These are phyloP conservation scores for Formicarius rufipectus DNA, from an alignment of 2,113 vertebrate species.

Conservation along the genomic window DNA sequence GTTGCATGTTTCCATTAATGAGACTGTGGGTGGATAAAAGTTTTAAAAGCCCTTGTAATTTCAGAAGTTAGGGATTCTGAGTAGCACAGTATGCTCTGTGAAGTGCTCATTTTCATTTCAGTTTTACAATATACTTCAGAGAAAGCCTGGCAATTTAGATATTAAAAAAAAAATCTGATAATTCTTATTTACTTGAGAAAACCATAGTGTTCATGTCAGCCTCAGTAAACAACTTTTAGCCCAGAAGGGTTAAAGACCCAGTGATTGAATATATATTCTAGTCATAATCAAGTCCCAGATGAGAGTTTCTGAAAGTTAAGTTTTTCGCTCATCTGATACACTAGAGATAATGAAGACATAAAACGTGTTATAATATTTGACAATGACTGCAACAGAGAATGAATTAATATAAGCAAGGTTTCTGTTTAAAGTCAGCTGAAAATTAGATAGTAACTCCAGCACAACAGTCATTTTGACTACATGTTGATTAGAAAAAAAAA, in stretches of 20 bases:
- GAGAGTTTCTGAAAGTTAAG: background rate
- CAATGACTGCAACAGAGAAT: background rate
- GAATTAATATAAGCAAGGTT: background rate
- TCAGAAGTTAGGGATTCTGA: background rate
- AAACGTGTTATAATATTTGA: background rate
- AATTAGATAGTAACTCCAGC: background rate
- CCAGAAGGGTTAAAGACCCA: background rate
- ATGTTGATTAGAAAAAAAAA: background rate
- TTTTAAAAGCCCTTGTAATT: background rate
- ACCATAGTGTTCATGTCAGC: background rate
- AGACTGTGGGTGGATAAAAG: background rate
- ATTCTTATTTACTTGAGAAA: background rate
- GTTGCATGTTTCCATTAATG: background rate
- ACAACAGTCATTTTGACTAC: background rate
- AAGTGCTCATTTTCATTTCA: background rate
- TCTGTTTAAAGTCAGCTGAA: background rate
- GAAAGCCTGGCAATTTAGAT: background rate
- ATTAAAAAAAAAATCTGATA: background rate
- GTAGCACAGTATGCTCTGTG: background rate
- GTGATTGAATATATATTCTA: background rate
- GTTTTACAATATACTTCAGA: background rate
- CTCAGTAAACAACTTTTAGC: background rate
- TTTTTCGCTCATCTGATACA: background rate
- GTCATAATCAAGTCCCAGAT: background rate
- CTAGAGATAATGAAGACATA: background rate